Conservation (phyloP, 53 echinoderm and acorn worm species). For the Echinometra lucunter region DNA sequence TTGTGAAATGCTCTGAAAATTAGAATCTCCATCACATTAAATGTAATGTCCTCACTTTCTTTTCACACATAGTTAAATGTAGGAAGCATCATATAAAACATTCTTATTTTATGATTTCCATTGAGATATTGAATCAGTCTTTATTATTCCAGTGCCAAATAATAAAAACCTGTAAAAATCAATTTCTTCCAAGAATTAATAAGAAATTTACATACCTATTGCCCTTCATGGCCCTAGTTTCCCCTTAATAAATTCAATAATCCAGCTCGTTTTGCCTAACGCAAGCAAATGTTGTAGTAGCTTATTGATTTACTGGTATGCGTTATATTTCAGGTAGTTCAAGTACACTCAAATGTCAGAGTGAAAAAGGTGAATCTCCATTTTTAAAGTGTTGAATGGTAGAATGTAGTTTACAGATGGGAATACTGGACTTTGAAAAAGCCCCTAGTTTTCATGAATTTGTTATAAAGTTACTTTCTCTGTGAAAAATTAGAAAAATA, state of each 20-base stretch:
- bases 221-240: not conserved
- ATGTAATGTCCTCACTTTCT: not conserved
- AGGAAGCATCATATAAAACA: not conserved
- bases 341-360: not conserved
- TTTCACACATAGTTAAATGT: not conserved
- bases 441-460: too few species aligned
- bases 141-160: not conserved
- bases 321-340: not conserved
- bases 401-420: too few species aligned
- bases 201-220: conserved; percentile 32
- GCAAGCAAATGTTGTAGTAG: not conserved
- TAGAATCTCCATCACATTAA: not conserved
- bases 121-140: not conserved
- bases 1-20: too few species aligned
- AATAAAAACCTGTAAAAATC: not conserved
- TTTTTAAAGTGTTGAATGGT: not conserved
- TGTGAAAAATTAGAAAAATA: too few species aligned
- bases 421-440: too few species aligned
- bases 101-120: not conserved
- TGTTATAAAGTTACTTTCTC: too few species aligned
- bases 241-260: not conserved
- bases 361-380: not conserved
- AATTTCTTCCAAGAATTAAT: not conserved
- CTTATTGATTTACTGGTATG: not conserved
- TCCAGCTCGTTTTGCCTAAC: not conserved